phyloP scores from a whole-genome alignment of 2,113 vertebrate genomes.

The Paraplagusia blochii region DNA sequence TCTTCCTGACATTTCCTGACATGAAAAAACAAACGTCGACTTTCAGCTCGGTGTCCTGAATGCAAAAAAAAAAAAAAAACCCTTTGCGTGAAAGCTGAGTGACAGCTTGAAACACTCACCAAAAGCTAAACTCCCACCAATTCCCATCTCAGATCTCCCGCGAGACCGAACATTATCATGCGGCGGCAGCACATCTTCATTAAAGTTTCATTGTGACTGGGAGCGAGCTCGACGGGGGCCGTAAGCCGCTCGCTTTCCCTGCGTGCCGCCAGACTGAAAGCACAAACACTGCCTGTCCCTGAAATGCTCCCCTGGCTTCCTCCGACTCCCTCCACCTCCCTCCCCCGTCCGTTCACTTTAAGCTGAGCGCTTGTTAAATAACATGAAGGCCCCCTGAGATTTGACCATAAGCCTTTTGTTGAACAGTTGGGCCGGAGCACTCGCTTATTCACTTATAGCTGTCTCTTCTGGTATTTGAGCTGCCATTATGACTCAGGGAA shows the following conservation, averaged over 20 bases:
- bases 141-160: conserved; percentile 6
- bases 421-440: conserved; percentile 20
- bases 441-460: conserved; percentile 31
- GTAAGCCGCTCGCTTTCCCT: conserved; percentile 25
- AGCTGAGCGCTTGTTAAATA: conserved; percentile 31
- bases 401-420: conserved; percentile 13
- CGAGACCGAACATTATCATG: conserved; percentile 38
- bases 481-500: conserved; percentile 9
- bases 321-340: background rate
- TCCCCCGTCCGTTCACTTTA: background rate
- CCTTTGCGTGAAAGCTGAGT: conserved; percentile 19
- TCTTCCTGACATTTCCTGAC: conserved; percentile 14
- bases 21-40: conserved; percentile 4
- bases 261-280: conserved; percentile 15
- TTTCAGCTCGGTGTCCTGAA: background rate
- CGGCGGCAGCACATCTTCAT: conserved; percentile 43
- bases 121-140: conserved; percentile 29
- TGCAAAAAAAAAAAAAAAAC: conserved; percentile 5
- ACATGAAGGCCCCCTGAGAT: conserved; percentile 38
- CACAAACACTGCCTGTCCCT: conserved; percentile 6
- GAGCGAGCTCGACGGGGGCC: conserved; percentile 42
- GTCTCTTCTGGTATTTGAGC: conserved; percentile 29
- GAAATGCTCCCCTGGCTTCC: conserved; percentile 6
- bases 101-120: conserved; percentile 32
- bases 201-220: conserved; percentile 59